phyloP scores from a whole-genome alignment of 2,888 invertebrate species.

The Pterostichus niger region DNA sequence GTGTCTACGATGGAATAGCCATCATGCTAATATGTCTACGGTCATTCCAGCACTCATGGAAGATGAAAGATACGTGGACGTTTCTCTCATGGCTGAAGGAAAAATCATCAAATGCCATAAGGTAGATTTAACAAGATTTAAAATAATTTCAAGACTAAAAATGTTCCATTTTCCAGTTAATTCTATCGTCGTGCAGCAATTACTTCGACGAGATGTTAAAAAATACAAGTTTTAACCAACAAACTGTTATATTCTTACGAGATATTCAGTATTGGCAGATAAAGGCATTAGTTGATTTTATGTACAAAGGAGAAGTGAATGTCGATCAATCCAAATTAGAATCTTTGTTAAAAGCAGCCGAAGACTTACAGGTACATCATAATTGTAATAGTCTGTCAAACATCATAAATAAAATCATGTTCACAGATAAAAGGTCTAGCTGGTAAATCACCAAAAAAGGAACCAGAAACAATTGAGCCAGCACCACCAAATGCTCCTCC shows the following conservation, averaged over 20 bases:
- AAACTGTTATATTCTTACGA: conserved; percentile 78
- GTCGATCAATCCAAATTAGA: conserved; percentile 77
- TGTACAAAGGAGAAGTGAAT: conserved; percentile 79
- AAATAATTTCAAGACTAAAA: neutral
- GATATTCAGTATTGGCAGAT: conserved; percentile 78
- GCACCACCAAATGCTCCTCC: conserved; percentile 32
- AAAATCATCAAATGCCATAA: conserved; percentile 79
- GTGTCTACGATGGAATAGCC: conserved; percentile 80
- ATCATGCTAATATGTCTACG: conserved; percentile 79
- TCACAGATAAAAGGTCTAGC: conserved; percentile 75
- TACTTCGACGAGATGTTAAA: conserved; percentile 78
- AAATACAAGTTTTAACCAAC: conserved; percentile 76
- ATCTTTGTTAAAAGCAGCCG: conserved; percentile 77
- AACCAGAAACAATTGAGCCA: conserved; percentile 52
- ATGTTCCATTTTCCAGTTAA: conserved; percentile 75
- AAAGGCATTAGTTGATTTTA: conserved; percentile 78
- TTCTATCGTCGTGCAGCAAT: conserved; percentile 78
- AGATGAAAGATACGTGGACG: conserved; percentile 79
- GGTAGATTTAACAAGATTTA: conserved; percentile 71
- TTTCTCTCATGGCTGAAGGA: conserved; percentile 80
- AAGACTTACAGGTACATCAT: conserved; percentile 75
- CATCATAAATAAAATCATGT: neutral
- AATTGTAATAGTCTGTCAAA: neutral
- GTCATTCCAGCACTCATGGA: conserved; percentile 78
- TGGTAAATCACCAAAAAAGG: conserved; percentile 70